Evolutionary conservation across 2,113 vertebrate genomes (phyloP), one percentile per base, ranked within the genome.

Genomic region (Rhipidura dahli): DNA sequence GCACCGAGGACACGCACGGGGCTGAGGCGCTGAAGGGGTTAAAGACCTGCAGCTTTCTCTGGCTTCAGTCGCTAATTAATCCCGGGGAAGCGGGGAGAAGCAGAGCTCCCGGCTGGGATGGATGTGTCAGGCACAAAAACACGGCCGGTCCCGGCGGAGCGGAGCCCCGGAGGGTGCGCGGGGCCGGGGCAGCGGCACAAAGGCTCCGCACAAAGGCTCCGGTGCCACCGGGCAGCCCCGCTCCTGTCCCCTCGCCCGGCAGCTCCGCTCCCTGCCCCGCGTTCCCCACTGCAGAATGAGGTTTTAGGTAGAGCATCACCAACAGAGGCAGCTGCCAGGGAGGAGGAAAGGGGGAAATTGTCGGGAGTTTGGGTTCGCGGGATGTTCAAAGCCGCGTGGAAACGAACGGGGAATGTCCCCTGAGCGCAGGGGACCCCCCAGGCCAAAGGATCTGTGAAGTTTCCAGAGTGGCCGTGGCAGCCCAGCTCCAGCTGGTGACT

Each of bases 181-280:
- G 35, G 49, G 44, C 3, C 11, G 1, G 2, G 40, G 26, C 70
- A 79, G 66, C 4, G n/a, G n/a, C n/a, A n/a, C n/a, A n/a, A n/a
- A n/a, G n/a, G 47, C 24, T 33, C 42, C 31, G 30, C 49, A 7
- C 1, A 7, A 3, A 8, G 18, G 5, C 7, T 37, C 5, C 19
- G 11, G 7, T 3, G 37, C 50, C 71, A 5, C 30, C 3, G 60
- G 54, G 33, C 70, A 39, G 83, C 51, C 37, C 15, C 1, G 7
- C 10, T 35, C 26, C 60, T 6, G 10, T 2, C 12, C 27, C 42
- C 40, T 54, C 3, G n/a, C 39, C 24, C 4, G 45, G 39, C 10
- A 45, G 3, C 11, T 35, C 12, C 0, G 1, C 2, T 19, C 72
- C 49, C 26, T 9, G 18, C 5, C 35, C 2, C 0, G 5, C 7